Evolutionary conservation across 2,113 vertebrate species (phyloP).

Genomic region (Brachyistius frenatus): DNA sequence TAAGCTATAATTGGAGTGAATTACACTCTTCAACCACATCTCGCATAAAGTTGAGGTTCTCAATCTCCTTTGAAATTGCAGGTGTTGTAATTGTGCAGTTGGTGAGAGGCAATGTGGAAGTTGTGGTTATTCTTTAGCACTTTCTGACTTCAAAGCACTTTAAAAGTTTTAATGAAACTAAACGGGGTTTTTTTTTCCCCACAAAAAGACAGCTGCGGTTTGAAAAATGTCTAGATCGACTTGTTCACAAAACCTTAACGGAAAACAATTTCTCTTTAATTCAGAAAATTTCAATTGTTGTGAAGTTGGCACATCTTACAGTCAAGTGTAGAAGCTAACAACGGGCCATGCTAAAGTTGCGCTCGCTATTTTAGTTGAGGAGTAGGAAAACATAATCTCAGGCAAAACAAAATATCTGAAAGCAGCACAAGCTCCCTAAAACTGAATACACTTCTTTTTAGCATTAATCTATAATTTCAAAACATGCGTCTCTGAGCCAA

Average conservation of each 20-base stretch:
- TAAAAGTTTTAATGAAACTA: not conserved
- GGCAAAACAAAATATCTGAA: too few relatives aligned
- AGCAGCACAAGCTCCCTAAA: too few relatives aligned
- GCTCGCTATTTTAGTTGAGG: too few relatives aligned
- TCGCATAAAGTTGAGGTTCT: constrained; percentile 5
- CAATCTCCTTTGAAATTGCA: constrained; percentile 13
- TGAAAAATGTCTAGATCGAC: too few relatives aligned
- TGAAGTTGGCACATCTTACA: not conserved
- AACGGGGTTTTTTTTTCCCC: not conserved
- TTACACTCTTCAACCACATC: constrained; percentile 24
- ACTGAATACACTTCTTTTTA: too few relatives aligned
- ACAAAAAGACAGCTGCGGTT: too few relatives aligned
- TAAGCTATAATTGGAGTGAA: constrained; percentile 38
- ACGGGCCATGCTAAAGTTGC: too few relatives aligned
- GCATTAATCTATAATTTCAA: too few relatives aligned
- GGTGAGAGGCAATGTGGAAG: not conserved
- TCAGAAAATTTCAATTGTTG: not conserved
- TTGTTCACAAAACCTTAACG: not conserved
- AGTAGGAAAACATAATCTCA: too few relatives aligned
- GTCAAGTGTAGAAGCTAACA: not conserved
- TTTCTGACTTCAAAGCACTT: not conserved
- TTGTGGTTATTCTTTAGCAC: not conserved
- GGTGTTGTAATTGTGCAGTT: constrained; percentile 13
- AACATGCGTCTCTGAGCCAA: too few relatives aligned
- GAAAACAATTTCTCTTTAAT: not conserved